These are phyloP conservation scores for Herminia tarsipennalis DNA, from an alignment of 2,888 invertebrate species.

Conservation along the genomic window DNA sequence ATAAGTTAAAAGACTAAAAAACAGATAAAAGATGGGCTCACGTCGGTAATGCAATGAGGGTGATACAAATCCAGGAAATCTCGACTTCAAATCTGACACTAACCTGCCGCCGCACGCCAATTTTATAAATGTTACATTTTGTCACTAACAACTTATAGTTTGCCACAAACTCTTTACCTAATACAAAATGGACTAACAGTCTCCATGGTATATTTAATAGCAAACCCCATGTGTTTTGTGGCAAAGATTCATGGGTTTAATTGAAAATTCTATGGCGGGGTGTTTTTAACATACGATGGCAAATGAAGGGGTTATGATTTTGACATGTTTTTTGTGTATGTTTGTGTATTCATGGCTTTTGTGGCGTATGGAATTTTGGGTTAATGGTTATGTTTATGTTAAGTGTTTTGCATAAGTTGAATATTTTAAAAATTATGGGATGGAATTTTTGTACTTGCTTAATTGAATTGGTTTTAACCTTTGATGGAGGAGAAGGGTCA, in stretches of 20 bases:
- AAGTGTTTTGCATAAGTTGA: constrained; percentile 5
- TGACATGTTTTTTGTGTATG: constrained; percentile 6
- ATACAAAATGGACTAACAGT: background rate
- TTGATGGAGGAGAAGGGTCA: no score
- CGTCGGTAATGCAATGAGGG: no score
- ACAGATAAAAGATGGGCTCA: background rate
- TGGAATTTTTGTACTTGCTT: no score
- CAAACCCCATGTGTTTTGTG: constrained; percentile 33
- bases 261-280: constrained; percentile 41
- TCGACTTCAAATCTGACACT: no score
- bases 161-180: constrained; percentile 5
- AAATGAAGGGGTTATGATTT: constrained; percentile 21
- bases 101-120: no score
- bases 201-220: constrained; percentile 19
- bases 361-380: constrained; percentile 9
- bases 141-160: background rate
- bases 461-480: no score
- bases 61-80: no score
- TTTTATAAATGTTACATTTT: background rate
- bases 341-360: constrained; percentile 17
- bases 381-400: constrained; percentile 7
- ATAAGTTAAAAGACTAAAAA: background rate
- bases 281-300: constrained; percentile 10
- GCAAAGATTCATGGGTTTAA: constrained; percentile 46
- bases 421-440: constrained; percentile 1